Evolutionary conservation across 2,797 vertebrate species (phyloP), one percentile per base, ranked within the genome.

Genomic region (Galaxias olidus): DNA sequence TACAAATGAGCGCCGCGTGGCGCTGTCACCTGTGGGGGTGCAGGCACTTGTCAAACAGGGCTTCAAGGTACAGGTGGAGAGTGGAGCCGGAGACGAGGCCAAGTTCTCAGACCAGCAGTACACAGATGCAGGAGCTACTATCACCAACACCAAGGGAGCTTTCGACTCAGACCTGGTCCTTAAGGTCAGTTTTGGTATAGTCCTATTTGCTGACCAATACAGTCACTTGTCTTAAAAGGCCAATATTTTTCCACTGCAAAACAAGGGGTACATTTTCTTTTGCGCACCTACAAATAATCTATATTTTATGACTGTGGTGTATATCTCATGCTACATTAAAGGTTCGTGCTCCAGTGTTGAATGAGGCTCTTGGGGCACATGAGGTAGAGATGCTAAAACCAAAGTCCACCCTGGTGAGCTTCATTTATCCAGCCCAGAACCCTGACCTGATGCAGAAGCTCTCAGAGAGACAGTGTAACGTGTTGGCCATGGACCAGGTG

Each of bases 401-500:
- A 0, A 88, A 73, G 40, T 84, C 84, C 55, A 91, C 84, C 1
- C 75, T 93, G 69, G 88, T 91, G 73, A 93, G 90, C 77, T 91
- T 93, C 77, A 83, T 91, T 71, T 93, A 93, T 71, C 90, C 89
- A 4, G 89, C 91, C 0, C 92, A 93, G 84, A 93, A 94, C 75
- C 63, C 84, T 1, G 89, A 91, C 10, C 87, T 94, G 46, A 88
- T 91, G 87, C 69, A 66, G 49, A 90, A 84, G 72, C 84, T 92
- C 59, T 77, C 81, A 12, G 82, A 87, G 63, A 86, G 85, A 68
- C 84, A 90, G 80, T 82, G 86, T 78, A 90, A 75, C 0, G 89
- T 92, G 66, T 73, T 93, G 67, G 91, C 91, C 60, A 91, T 91
- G 91, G 92, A 93, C 71, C 88, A 93, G 83, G 92, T 93, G 57